Base-by-base conservation (phyloP, 2,888 invertebrate genomes). In the Isoperla grammatica region DNA sequence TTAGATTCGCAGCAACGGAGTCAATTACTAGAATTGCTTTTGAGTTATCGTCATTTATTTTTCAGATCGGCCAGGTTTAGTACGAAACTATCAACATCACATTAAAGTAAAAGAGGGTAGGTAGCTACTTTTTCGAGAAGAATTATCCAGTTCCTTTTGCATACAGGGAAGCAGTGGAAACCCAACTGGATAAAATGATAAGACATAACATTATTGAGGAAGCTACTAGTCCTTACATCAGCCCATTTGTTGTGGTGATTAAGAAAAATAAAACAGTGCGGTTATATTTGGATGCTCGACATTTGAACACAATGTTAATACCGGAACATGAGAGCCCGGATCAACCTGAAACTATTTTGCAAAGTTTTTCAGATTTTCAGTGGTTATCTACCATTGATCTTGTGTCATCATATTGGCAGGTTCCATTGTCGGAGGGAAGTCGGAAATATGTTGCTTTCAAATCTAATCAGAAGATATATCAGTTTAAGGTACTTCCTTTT, bases 401-500 rank as follows among this genome's bases (percentile, higher is more conserved):
- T 2, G 19, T 19, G 2, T n/a, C 45, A 19, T 17, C 17, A n/a
- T 45, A 45, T 17, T 45, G 19, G 15, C 54, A 54, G 17, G 37
- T 54, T 17, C 20, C 20, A n/a, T 12, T 54, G 11, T n/a, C 15
- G 2, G n/a, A 12, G 13, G 54, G 35, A 29, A 37, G 40, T n/a
- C 20, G 35, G 2, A 23, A 54, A 6, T 54, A 12, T 35, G 19
- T 35, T 8, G 20, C 29, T 5, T 54, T 54, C 15, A 37, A 35
- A 54, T 54, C 15, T 19, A 54, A 35, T 17, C 37, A 54, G 19
- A 13, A 35, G 6, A 37, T 29, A 9, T 54, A 54, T 35, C 40
- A 37, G 29, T 54, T 23, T 20, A 23, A 54, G n/a, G 54, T 40
- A 35, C 23, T 35, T 15, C 54, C 54, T 1, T 54, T 54, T 35